phyloP scores from a whole-genome alignment of 2,113 vertebrate genomes.

The Mesitornis unicolor region DNA sequence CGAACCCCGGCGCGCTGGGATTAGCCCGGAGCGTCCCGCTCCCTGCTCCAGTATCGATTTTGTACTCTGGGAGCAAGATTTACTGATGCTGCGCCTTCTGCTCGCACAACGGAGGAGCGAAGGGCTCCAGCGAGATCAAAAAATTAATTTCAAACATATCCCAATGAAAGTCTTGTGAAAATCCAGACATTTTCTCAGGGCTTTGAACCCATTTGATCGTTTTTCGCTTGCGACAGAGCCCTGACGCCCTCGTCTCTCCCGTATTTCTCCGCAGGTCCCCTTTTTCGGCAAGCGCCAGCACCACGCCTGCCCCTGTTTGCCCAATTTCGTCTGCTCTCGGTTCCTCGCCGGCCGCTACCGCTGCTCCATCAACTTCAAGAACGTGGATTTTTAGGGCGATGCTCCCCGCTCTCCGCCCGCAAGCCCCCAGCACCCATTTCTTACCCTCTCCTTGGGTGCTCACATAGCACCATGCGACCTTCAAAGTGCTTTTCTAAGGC shows the following conservation, averaged over 20 bases:
- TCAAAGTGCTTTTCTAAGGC: not conserved
- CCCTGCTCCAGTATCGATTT: accelerated
- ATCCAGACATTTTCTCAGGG: not conserved
- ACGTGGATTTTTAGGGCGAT: conserved; percentile 73
- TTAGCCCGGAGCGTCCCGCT: not conserved
- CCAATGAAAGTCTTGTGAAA: not conserved
- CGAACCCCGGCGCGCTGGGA: accelerated
- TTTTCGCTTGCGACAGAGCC: not conserved
- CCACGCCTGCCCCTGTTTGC: conserved; percentile 86
- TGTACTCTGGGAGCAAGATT: not conserved
- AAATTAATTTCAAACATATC: not conserved
- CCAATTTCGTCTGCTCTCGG: conserved; percentile 79
- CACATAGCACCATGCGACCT: not conserved
- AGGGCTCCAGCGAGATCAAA: not conserved
- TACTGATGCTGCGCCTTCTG: accelerated
- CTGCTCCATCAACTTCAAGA: conserved; percentile 85
- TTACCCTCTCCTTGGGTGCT: not conserved
- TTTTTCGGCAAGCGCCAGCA: conserved; percentile 84
- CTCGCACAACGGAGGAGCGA: accelerated
- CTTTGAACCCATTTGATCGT: not conserved
- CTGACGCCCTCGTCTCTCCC: not conserved
- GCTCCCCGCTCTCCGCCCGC: accelerated
- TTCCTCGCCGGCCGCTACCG: conserved; percentile 76
- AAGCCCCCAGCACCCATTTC: not conserved
- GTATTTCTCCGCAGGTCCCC: conserved; percentile 72